Evolutionary conservation across 2,888 invertebrate genomes (phyloP), one percentile per base, ranked within the genome.

Genomic region (Lasioglossum figueresi): DNA sequence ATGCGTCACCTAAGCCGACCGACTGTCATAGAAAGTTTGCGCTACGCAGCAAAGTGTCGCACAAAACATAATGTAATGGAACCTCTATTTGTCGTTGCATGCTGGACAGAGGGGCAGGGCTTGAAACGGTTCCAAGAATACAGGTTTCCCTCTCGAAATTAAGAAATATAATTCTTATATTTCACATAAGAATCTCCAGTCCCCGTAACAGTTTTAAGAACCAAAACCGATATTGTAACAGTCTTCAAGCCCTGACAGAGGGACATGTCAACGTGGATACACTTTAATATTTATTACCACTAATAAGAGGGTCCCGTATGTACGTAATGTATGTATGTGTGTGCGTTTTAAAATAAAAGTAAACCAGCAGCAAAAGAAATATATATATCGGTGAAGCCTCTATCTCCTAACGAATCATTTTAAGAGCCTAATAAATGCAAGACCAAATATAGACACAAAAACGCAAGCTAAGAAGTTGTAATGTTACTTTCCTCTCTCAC

Each of bases 401-500:
- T 70, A 59, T 23, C 14, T 76, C 31, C 14, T 31, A 31, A 59
- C 76, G 40, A 70, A 74, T 40, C 71, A 12, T 34, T 82, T 79
- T 56, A 34, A 56, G 43, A 31, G 34, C 45, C 45, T 76, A 76
- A 59, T 71, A 81, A 72, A 88, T 79, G 82, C 80, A 84, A 80
- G 66, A 85, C 76, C 86, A 83, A n/a, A 89, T 81, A 37, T 81
- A 85, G 82, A 85, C 87, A 92, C 91, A 92, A 85, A 91, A 93
- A 93, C 91, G 93, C 94, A 94, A 92, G 93, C 94, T 94, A 94
- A 94, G 94, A 95, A 95, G 93, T 92, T 93, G 94, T 93, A 95
- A 92, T 94, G 94, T 93, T 94, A 94, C 95, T 95, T 95, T 95
- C 94, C 93, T 94, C 93, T 94, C 95, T 95, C 95, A 97, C 97